Conservation (phyloP, 2,113 vertebrate species). For the Vombatus ursinus region DNA sequence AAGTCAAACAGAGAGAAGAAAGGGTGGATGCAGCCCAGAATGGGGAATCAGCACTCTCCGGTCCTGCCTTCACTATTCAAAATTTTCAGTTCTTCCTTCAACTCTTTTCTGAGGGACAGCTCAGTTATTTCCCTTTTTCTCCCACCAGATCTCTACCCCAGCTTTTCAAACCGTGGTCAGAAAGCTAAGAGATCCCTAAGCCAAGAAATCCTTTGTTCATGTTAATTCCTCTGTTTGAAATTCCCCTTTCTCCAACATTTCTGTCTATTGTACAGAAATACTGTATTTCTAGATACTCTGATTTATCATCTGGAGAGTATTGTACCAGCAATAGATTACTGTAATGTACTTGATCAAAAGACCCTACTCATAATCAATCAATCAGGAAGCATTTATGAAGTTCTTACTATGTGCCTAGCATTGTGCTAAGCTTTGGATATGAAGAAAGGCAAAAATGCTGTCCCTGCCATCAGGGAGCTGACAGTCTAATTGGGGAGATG, state of each 20-base stretch:
- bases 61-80: constrained; percentile 2
- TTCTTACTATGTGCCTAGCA: background rate
- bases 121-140: background rate
- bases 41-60: background rate
- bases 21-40: background rate
- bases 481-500: background rate
- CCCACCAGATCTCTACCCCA: background rate
- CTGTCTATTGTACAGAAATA: background rate
- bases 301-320: background rate
- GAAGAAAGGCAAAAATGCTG: background rate
- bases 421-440: background rate
- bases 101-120: background rate
- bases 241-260: background rate
- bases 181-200: constrained; percentile 16
- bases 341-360: background rate
- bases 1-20: constrained; percentile 15
- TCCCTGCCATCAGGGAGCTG: background rate
- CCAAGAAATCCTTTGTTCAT: constrained; percentile 27
- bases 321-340: background rate
- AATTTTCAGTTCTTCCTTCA: background rate
- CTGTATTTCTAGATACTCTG: background rate
- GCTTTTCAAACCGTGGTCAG: background rate
- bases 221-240: background rate
- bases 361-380: background rate
- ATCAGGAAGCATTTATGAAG: background rate